Conservation (phyloP, 2,797 vertebrate genomes). For the Notolabrus celidotus region DNA sequence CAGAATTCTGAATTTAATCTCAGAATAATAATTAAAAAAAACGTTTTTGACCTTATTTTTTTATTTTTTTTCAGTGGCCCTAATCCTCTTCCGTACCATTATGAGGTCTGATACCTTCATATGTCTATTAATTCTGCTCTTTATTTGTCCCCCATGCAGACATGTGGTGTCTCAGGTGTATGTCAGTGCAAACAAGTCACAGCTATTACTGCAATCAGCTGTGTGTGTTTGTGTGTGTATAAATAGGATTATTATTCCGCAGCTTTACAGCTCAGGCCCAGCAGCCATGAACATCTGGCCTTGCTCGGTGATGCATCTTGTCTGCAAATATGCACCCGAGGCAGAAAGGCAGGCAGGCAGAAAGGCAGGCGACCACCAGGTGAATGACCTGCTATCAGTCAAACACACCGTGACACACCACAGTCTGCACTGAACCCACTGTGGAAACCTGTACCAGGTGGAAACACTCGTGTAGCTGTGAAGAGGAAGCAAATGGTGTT, state of each 20-base stretch:
- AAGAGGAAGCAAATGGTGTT: slow-evolving; percentile 25
- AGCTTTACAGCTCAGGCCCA: slow-evolving; percentile 41
- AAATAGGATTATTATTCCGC: slow-evolving; percentile 46
- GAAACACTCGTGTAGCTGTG: neutral
- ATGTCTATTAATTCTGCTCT: no score
- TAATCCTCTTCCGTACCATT: no score
- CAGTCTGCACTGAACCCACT: no score
- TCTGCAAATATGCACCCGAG: slow-evolving; percentile 31
- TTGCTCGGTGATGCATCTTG: slow-evolving; percentile 3
- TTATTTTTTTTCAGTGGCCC: no score
- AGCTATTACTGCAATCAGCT: neutral
- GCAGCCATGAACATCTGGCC: slow-evolving; percentile 71
- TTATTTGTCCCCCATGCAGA: no score
- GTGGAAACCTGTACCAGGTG: no score
- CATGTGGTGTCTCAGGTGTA: slow-evolving; percentile 2
- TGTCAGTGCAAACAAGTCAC: neutral
- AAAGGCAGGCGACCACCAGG: slow-evolving; percentile 61
- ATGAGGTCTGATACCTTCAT: neutral
- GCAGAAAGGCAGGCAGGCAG: slow-evolving; percentile 11
- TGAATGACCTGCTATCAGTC: slow-evolving; percentile 65
- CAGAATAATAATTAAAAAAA: no score
- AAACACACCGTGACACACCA: slow-evolving; percentile 30
- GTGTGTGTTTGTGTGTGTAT: slow-evolving; percentile 5
- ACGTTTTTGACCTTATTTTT: no score
- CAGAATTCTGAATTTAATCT: no score